Base-by-base conservation (phyloP, 2,113 vertebrate genomes). In the Amblyopsis rosae region DNA sequence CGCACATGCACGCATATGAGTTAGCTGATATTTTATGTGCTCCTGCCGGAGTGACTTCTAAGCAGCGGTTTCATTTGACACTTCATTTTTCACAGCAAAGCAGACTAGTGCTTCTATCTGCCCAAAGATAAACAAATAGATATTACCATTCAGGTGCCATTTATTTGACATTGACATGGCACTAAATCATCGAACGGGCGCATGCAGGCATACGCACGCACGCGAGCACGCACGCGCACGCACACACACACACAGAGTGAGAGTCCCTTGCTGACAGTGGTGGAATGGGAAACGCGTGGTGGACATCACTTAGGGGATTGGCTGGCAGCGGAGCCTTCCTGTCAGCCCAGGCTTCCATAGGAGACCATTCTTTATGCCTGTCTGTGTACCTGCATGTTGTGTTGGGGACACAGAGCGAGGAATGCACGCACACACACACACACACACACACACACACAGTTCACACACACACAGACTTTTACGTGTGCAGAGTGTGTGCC, bases 81-180 rank as follows among this genome's bases (percentile, higher is more conserved):
- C 55, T 75, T 72, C 51, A 58, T 84, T 75, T 74, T 77, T 87
- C 76, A 78, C 69, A 55, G 72, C 68, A 62, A 82, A 83, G 76
- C 70, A 67, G 75, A 59, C 12, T 41, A 67, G 54, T n/a, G 5
- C 46, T 61, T 32, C 71, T 76, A 45, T 73, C 77, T 74, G 35
- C 73, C 86, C 76, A 62, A 65, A 79, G 84, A 68, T 70, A 78
- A 71, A 76, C 62, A 82, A 86, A 86, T 67, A 87, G 85, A 85
- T 80, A 81, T 68, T 67, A 67, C 62, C 0, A 41, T 67, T 74
- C 72, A 58, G 62, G 80, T 86, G 82, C 85, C 77, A 85, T 89
- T 86, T 87, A 81, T 85, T 84, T 72, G 76, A 72, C 9, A 56
- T 55, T 32, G 26, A 57, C 35, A 17, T 73, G 72, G 65, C 61